Percentiles rank a stretch among this genome's conserved stretches.
phyloP scores from a whole-genome alignment of 2,113 vertebrate species.

The Dicaeum eximium region DNA sequence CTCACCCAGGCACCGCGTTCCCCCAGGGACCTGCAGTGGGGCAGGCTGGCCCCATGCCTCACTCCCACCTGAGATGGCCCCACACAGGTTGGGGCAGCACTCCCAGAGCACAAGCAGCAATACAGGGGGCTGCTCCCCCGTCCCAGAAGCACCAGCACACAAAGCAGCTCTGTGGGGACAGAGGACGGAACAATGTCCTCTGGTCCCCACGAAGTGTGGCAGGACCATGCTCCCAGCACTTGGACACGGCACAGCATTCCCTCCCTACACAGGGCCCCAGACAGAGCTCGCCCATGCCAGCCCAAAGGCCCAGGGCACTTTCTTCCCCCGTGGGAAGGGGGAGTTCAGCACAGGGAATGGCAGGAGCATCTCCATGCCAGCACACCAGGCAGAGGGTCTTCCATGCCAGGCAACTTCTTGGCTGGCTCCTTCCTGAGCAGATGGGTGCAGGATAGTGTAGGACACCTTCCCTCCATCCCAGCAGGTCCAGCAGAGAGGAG shows the following conservation, averaged over 20 bases:
- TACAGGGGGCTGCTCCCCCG: not conserved
- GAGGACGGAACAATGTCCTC: not conserved
- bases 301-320: not conserved
- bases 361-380: not conserved
- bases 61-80: rapidly evolving
- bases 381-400: not conserved
- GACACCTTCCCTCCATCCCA: not conserved
- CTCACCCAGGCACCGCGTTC: not conserved
- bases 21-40: not conserved
- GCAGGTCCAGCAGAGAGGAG: not conserved
- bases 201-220: rapidly evolving
- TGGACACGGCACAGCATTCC: not conserved
- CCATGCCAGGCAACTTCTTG: not conserved
- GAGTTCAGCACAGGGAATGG: not conserved
- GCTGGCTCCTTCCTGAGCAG: not conserved
- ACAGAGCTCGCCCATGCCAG: rapidly evolving
- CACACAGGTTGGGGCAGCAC: not conserved
- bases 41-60: not conserved
- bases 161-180: not conserved
- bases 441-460: not conserved
- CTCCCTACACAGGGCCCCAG: not conserved
- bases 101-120: not conserved
- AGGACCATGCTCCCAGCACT: rapidly evolving
- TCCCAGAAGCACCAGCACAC: not conserved
- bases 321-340: rapidly evolving